Evolutionary conservation across 2,113 vertebrate genomes (phyloP).

Genomic region (Taurulus bubalis): DNA sequence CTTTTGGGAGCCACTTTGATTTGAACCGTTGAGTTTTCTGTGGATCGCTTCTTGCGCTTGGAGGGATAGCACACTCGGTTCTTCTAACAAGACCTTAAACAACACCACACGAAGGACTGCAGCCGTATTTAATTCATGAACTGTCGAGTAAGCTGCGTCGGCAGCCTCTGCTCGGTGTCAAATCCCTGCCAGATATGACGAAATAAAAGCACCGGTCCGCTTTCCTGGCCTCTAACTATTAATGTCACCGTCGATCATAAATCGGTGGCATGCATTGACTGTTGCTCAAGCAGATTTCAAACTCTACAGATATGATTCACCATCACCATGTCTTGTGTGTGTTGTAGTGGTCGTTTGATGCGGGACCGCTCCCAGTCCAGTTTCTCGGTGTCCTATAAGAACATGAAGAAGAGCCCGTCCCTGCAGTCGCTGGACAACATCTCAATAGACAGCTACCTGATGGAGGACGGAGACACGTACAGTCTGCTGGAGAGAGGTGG

Average conservation of each 20-base stretch:
- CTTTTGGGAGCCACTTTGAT: slow-evolving; percentile 32
- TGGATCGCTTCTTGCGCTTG: background rate
- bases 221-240: background rate
- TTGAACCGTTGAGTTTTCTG: slow-evolving; percentile 31
- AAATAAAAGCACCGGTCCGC: background rate
- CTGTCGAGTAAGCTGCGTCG: slow-evolving; percentile 31
- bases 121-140: slow-evolving; percentile 58
- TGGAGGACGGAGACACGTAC: slow-evolving; percentile 93
- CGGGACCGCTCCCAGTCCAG: slow-evolving; percentile 91
- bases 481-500: slow-evolving; percentile 92
- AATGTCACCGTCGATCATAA: background rate
- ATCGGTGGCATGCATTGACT: slow-evolving; percentile 2
- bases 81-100: slow-evolving; percentile 57
- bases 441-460: slow-evolving; percentile 92
- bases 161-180: slow-evolving; percentile 17
- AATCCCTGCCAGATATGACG: slow-evolving; percentile 14
- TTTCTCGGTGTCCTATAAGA: slow-evolving; percentile 92
- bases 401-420: slow-evolving; percentile 94
- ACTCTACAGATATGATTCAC: background rate
- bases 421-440: slow-evolving; percentile 94
- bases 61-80: slow-evolving; percentile 21
- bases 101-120: slow-evolving; percentile 37
- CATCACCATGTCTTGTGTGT: background rate
- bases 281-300: background rate
- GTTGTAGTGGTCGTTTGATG: slow-evolving; percentile 88